A percentile compares a stretch with the other conserved stretches of the same genome.
These are phyloP conservation scores for Cololabis saira DNA, from an alignment of 2,113 vertebrate genomes.

Conservation along the genomic window DNA sequence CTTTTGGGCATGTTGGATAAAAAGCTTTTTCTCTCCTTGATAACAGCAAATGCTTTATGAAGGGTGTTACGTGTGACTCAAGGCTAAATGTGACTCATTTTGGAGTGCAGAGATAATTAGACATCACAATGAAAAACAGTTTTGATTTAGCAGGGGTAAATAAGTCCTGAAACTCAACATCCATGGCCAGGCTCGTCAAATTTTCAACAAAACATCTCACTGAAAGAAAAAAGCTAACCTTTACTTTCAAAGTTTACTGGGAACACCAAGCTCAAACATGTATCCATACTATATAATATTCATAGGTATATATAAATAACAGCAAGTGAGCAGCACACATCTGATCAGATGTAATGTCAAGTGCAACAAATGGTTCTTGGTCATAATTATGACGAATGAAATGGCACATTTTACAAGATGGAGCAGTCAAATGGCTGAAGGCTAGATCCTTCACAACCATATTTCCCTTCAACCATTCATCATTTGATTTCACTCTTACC, in stretches of 20 bases:
- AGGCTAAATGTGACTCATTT: constrained; percentile 55
- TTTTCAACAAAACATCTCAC: constrained; percentile 34
- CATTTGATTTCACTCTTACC: constrained; percentile 53
- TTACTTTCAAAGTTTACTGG: constrained; percentile 23
- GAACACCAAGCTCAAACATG: constrained; percentile 48
- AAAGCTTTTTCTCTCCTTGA: constrained; percentile 1
- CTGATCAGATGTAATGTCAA: constrained; percentile 35
- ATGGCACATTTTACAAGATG: constrained; percentile 41
- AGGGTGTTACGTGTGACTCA: constrained; percentile 17
- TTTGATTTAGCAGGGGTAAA: constrained; percentile 58
- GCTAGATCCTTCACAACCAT: constrained; percentile 39
- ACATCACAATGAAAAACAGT: constrained; percentile 58
- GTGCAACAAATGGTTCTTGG: constrained; percentile 49
- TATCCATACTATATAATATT: constrained; percentile 14
- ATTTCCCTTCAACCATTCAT: constrained; percentile 43
- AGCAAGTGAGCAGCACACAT: constrained; percentile 8
- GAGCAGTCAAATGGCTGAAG: constrained; percentile 47
- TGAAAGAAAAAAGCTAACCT: constrained; percentile 36
- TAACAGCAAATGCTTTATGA: constrained; percentile 40
- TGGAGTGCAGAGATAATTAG: constrained; percentile 59
- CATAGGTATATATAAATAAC: too few species aligned
- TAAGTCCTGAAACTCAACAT: constrained; percentile 53
- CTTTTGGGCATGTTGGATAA: constrained; percentile 42
- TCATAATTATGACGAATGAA: constrained; percentile 54
- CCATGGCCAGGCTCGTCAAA: constrained; percentile 51